Conservation (phyloP, 2,888 invertebrate species). For the Ophraella communa region DNA sequence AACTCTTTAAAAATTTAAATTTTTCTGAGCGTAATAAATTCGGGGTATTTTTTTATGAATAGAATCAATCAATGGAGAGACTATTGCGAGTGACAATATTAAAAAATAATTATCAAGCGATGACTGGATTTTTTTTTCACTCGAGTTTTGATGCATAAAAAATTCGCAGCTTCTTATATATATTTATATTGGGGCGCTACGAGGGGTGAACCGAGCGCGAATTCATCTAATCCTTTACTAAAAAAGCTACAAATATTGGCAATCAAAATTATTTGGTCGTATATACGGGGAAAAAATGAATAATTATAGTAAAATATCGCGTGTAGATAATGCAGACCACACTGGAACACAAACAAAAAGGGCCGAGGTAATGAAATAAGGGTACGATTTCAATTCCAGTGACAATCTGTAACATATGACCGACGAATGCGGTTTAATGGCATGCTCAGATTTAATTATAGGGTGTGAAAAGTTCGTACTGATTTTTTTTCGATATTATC, state of each 20-base stretch:
- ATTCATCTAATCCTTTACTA: no score
- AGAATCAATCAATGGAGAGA: constrained; percentile 49
- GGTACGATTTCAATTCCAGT: constrained; percentile 27
- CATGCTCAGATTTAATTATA: constrained; percentile 43
- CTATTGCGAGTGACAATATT: constrained; percentile 43
- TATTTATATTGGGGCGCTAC: no score
- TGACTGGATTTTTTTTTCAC: constrained; percentile 37
- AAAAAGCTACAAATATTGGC: no score
- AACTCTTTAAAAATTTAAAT: constrained; percentile 50
- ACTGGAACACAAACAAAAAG: constrained; percentile 5
- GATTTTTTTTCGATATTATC: constrained; percentile 35
- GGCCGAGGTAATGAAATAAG: neutral
- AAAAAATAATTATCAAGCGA: constrained; percentile 44
- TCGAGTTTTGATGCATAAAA: constrained; percentile 26
- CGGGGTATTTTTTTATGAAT: constrained; percentile 50
- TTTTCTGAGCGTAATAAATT: constrained; percentile 32
- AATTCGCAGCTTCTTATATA: no score
- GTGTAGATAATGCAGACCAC: constrained; percentile 13
- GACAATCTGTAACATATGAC: constrained; percentile 46
- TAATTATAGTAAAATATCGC: constrained; percentile 7
- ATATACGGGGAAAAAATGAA: neutral
- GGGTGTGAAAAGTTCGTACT: constrained; percentile 41
- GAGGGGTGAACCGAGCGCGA: no score
- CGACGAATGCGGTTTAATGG: constrained; percentile 40
- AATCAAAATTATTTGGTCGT: no score